These are phyloP conservation scores for Drosophila rubida DNA, from an alignment of 2,888 invertebrate species.

Conservation along the genomic window DNA sequence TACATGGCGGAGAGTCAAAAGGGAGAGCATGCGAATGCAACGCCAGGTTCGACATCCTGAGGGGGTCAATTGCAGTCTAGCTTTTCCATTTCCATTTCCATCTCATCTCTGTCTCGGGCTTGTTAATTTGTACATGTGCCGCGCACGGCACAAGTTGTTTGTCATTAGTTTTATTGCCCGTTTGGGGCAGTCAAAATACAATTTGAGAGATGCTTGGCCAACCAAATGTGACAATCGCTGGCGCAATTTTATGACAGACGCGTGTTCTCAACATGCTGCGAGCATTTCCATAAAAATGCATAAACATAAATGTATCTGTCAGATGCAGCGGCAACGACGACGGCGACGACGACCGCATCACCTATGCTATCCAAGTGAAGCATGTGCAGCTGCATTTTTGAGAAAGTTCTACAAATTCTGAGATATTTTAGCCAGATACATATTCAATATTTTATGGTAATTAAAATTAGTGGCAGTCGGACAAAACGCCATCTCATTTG, in stretches of 20 bases:
- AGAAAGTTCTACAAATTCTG: slow-evolving; percentile 60
- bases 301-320: slow-evolving; percentile 74
- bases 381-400: slow-evolving; percentile 56
- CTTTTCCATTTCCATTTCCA: not conserved
- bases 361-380: slow-evolving; percentile 31
- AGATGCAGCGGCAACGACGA: slow-evolving; percentile 11
- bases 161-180: slow-evolving; percentile 71
- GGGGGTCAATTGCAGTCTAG: slow-evolving; percentile 65
- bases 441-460: slow-evolving; percentile 59
- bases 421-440: slow-evolving; percentile 27
- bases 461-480: slow-evolving; percentile 62
- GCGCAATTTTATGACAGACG: slow-evolving; percentile 64
- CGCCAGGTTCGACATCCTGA: slow-evolving; percentile 63
- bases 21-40: slow-evolving; percentile 27
- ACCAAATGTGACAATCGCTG: slow-evolving; percentile 60
- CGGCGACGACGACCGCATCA: slow-evolving; percentile 12
- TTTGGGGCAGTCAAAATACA: slow-evolving; percentile 55
- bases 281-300: slow-evolving; percentile 66
- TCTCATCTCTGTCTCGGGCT: slow-evolving; percentile 27
- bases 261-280: slow-evolving; percentile 50
- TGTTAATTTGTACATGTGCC: slow-evolving; percentile 53
- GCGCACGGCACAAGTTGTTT: slow-evolving; percentile 41
- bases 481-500: slow-evolving; percentile 63
- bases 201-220: slow-evolving; percentile 47
- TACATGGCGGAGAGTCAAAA: slow-evolving; percentile 8